Evolutionary conservation across 2,888 invertebrate genomes (phyloP).

Genomic region (Stenolophus ochropezus): DNA sequence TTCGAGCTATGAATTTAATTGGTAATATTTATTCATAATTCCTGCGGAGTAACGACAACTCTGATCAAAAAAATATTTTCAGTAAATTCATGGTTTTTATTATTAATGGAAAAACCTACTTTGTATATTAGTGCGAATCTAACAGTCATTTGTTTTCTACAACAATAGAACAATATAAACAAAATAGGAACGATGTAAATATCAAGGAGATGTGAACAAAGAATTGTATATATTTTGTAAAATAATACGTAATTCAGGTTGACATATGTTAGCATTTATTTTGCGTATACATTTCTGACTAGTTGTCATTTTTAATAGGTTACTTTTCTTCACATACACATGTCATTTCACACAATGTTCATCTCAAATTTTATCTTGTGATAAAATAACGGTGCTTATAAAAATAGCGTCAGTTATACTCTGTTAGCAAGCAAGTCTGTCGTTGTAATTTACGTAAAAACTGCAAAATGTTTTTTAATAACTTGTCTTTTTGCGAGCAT

Average conservation of each 20-base stretch:
- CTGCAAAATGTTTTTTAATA: conserved; percentile 43
- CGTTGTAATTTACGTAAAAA: conserved; percentile 33
- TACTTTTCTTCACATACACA: neutral
- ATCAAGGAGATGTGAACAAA: neutral
- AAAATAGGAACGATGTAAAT: neutral
- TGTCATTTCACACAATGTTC: neutral
- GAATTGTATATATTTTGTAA: neutral
- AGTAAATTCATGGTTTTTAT: too few relatives aligned
- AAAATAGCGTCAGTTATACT: conserved; percentile 17
- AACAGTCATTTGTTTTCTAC: too few relatives aligned
- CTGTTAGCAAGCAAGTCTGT: conserved; percentile 12
- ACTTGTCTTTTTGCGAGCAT: conserved; percentile 11
- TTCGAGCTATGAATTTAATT: too few relatives aligned
- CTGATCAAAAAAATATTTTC: too few relatives aligned
- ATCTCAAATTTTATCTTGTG: conserved; percentile 18
- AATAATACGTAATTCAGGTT: neutral
- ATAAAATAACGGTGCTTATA: conserved; percentile 15
- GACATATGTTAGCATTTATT: neutral
- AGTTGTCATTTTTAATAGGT: neutral
- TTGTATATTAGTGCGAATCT: too few relatives aligned
- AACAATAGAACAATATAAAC: neutral
- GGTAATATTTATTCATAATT: too few relatives aligned
- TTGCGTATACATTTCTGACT: neutral
- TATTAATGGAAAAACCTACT: too few relatives aligned
- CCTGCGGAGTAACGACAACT: too few relatives aligned